These are phyloP conservation scores for Psammodynastes pulverulentus DNA, from an alignment of 2,113 vertebrate genomes.

Conservation along the genomic window DNA sequence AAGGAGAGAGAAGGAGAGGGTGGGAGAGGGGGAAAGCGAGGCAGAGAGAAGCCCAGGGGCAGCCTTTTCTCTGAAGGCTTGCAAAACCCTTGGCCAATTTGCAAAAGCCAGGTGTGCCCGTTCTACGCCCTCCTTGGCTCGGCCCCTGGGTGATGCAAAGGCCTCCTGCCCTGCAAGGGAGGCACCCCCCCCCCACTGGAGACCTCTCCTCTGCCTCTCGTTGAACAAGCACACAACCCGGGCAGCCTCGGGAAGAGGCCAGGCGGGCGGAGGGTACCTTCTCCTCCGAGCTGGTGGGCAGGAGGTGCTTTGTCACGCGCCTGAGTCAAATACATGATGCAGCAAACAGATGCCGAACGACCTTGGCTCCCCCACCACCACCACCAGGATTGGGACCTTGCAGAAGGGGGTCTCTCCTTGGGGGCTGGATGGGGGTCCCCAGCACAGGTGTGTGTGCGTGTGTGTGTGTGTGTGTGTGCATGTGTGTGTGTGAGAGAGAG, in stretches of 20 bases:
- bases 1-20: too few species aligned
- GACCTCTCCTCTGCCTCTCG: background rate
- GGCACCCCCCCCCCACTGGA: background rate
- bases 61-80: background rate
- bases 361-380: too few species aligned
- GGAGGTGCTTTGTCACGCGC: background rate
- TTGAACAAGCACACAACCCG: background rate
- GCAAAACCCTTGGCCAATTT: background rate
- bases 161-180: background rate
- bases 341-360: background rate
- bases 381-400: background rate
- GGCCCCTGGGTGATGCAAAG: fast-evolving
- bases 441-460: background rate
- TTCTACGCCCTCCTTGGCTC: background rate
- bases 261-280: too few species aligned
- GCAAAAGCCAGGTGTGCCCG: background rate
- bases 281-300: background rate
- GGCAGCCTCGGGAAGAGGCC: background rate
- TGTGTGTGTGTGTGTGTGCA: too few species aligned
- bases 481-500: too few species aligned
- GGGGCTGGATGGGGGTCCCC: background rate
- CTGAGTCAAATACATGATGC: background rate
- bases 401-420: background rate
- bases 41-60: background rate
- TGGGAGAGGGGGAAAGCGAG: too few species aligned